Evolutionary conservation across 92 coral and sea anemone species (phyloP).

Genomic region (Paramuricea clavata): DNA sequence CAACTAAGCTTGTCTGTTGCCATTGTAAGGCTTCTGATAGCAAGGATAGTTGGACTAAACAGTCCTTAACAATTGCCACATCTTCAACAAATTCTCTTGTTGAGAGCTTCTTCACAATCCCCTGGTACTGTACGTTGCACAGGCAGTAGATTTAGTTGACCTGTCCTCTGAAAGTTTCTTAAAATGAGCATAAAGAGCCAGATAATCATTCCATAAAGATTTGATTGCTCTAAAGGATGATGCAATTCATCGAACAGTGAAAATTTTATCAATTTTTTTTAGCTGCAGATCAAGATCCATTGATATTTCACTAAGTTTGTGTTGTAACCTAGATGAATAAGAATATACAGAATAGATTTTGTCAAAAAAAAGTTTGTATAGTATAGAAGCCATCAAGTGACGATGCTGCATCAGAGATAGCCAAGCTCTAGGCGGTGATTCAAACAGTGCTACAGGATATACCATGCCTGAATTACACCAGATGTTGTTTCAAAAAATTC

Average conservation of each 20-base stretch:
- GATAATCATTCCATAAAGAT: neutral
- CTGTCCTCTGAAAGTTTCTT: neutral
- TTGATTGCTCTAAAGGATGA: neutral
- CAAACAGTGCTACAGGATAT: too few species aligned
- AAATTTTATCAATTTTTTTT: neutral
- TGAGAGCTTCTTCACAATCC: too few species aligned
- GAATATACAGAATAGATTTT: neutral
- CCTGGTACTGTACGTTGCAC: neutral
- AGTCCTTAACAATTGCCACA: too few species aligned
- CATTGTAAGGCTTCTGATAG: too few species aligned
- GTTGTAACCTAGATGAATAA: neutral
- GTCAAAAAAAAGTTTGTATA: neutral
- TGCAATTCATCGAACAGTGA: neutral
- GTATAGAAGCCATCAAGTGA: neutral
- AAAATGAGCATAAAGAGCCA: neutral
- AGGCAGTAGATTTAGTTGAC: neutral
- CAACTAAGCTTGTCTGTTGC: neutral
- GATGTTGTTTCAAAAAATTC: too few species aligned
- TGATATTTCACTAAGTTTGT: too few species aligned
- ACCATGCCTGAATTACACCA: too few species aligned
- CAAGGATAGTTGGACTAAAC: too few species aligned
- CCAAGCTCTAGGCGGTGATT: neutral
- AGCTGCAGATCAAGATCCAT: neutral
- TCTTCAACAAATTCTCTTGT: too few species aligned
- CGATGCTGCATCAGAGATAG: neutral